Base-by-base conservation (phyloP, 2,888 invertebrate species). In the Malachius bipustulatus region DNA sequence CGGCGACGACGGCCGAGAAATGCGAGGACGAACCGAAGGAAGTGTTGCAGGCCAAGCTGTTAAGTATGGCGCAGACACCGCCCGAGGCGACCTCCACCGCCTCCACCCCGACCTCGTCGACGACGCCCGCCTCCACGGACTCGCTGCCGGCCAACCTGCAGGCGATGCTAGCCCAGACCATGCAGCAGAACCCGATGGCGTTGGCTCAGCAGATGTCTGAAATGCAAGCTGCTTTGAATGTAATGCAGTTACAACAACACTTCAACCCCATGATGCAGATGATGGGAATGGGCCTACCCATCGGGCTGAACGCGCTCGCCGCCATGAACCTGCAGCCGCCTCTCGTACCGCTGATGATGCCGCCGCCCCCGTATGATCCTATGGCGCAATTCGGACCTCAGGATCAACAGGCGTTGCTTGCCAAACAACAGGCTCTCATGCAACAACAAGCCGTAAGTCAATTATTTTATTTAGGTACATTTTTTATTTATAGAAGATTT, bases 291-390 rank as follows among this genome's bases (percentile, higher is more conserved):
- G 83, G 82, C 2, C 63, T 84, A 44, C 83, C 84, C 2, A 63
- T 85, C 41, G 83, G 83, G 10, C 65, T 87, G 42, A 85, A 85
- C 57, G 82, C 84, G 4, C 64, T 90, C 41, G 90, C 90, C 12
- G 88, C 91, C 24, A 93, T 94, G 90, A 93, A 91, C 63, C 70
- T 94, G 35, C 91, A 91, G 56, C 91, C 93, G 14, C 91, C 93
- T 1, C 63, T 89, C 48, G 84, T 88, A 53, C 87, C 87, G 12
- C 72, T 88, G 64, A 85, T 88, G 83, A 73, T 88, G 70, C 84
- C 84, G 19, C 82, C 84, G 10, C 82, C 84, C 15, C 78, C 81
- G 3, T 79, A 80, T 56, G 83, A 85, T 54, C 67, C 73, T 29
- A 75, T 79, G 67, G 58, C 66, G 4, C 71, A 74, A 45, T 74